phyloP scores from a whole-genome alignment of 23 tunicate species.

The Diplosoma virens region DNA sequence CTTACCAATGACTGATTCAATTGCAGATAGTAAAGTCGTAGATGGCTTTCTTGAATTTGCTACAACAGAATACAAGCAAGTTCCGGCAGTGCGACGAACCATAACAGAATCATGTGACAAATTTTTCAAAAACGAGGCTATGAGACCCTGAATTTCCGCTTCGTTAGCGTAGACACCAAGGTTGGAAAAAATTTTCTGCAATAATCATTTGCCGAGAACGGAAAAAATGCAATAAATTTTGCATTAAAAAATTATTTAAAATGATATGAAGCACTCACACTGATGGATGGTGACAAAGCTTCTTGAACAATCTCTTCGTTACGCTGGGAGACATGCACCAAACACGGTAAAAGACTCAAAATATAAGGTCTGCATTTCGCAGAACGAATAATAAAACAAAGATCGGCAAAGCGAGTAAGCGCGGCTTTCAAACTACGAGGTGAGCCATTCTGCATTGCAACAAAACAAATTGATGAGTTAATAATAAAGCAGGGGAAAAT shows the following conservation, averaged over 20 bases:
- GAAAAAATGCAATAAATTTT: no score
- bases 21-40: not conserved
- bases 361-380: conserved; percentile 79
- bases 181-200: conserved; percentile 68
- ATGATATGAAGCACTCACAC: conserved; percentile 18
- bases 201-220: not conserved
- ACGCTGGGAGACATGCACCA: conserved; percentile 55
- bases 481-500: no score
- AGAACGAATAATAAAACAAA: conserved; percentile 66
- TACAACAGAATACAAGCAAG: conserved; percentile 56
- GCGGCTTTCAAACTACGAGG: conserved; percentile 65
- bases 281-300: conserved; percentile 36
- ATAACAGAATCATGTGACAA: conserved; percentile 68
- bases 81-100: conserved; percentile 56
- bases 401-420: conserved; percentile 45
- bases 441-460: conserved; percentile 61
- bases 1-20: conserved; percentile 41
- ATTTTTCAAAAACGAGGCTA: conserved; percentile 64
- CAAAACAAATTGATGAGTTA: no score
- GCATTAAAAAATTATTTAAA: no score
- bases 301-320: conserved; percentile 81
- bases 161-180: conserved; percentile 74
- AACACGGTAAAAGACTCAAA: conserved; percentile 64
- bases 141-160: conserved; percentile 58
- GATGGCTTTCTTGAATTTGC: conserved; percentile 35